These are phyloP conservation scores for Anneissia japonica DNA, from an alignment of 35 echinoderm and acorn worm genomes.

Conservation along the genomic window DNA sequence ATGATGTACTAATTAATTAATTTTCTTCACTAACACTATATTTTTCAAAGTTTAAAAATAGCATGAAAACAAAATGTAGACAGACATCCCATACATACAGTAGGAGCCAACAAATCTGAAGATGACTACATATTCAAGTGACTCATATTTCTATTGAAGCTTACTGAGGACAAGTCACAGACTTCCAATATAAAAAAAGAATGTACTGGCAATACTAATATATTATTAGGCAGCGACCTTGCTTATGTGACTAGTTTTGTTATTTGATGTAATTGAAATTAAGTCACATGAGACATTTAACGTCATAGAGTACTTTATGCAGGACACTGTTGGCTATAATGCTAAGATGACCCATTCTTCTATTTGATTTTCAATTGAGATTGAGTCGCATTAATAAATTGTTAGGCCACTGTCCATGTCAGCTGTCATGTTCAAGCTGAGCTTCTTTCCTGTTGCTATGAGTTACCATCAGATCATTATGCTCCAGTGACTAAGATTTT, in stretches of 20 bases:
- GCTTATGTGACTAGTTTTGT: neutral
- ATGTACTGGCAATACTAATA: too few relatives aligned
- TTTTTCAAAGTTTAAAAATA: too few relatives aligned
- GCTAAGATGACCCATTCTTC: neutral
- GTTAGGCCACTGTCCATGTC: neutral
- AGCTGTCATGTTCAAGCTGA: neutral
- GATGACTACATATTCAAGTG: neutral
- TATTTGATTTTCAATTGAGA: neutral
- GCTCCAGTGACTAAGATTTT: neutral
- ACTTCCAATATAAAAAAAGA: too few relatives aligned
- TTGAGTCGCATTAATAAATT: neutral
- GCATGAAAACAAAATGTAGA: too few relatives aligned
- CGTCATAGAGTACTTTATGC: too few relatives aligned
- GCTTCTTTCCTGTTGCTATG: neutral
- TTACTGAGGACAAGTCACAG: neutral
- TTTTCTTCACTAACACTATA: too few relatives aligned
- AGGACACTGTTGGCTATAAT: too few relatives aligned
- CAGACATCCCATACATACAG: too few relatives aligned
- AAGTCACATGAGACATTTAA: neutral
- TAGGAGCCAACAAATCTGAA: too few relatives aligned
- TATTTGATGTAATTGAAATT: neutral
- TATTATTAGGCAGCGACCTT: neutral
- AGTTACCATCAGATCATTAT: neutral
- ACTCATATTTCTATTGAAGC: neutral
- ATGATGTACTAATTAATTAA: too few relatives aligned